These are phyloP conservation scores for Mesoclemmys tuberculata DNA, from an alignment of 2,113 vertebrate species.

Conservation along the genomic window DNA sequence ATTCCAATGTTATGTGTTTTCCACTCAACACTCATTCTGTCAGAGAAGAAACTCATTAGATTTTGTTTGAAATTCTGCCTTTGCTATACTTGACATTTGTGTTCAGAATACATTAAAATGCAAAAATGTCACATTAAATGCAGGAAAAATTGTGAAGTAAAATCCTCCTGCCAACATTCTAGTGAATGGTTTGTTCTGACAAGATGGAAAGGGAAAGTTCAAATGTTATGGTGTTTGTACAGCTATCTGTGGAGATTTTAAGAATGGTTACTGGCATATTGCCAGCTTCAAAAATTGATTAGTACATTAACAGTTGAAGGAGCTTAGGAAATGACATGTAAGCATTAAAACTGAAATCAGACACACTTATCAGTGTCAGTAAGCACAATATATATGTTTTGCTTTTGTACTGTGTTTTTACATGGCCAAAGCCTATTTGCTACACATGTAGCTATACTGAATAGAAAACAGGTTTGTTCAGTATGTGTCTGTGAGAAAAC, in stretches of 20 bases:
- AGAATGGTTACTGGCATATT: background rate
- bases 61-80: background rate
- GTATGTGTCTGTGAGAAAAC: background rate
- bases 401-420: background rate
- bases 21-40: background rate
- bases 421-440: background rate
- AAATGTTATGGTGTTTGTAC: background rate
- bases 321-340: background rate
- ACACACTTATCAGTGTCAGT: background rate
- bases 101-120: background rate
- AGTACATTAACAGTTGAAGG: background rate
- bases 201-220: background rate
- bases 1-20: background rate
- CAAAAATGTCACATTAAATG: background rate
- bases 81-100: background rate
- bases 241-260: background rate
- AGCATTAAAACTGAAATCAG: background rate
- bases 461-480: background rate
- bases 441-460: background rate
- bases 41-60: fast-evolving
- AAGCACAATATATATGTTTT: background rate
- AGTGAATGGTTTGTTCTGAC: background rate
- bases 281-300: background rate
- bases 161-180: background rate
- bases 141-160: background rate